phyloP scores from a whole-genome alignment of 2,797 vertebrate genomes.

The Gastrophryne carolinensis region DNA sequence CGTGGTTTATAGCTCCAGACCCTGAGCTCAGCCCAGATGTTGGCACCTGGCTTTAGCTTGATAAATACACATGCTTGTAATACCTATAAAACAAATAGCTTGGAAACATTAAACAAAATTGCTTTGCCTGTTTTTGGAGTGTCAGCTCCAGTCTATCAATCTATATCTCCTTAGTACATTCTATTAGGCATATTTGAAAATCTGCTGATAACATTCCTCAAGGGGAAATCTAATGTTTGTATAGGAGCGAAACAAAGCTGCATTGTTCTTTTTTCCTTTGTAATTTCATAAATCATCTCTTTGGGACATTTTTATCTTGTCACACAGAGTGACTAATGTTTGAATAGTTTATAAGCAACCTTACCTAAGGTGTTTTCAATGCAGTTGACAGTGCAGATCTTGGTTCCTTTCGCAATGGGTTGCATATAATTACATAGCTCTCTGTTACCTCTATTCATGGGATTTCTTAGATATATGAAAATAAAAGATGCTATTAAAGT shows the following conservation, averaged over 20 bases:
- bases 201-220: constrained; percentile 12
- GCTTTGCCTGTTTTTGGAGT: constrained; percentile 41
- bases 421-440: constrained; percentile 34
- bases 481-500: constrained; percentile 18
- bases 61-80: constrained; percentile 60
- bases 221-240: constrained; percentile 29
- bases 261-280: constrained; percentile 39
- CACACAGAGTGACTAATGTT: constrained; percentile 39
- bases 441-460: constrained; percentile 11
- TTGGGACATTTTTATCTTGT: constrained; percentile 57
- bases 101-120: constrained; percentile 51
- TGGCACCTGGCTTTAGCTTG: constrained; percentile 60
- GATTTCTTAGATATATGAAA: constrained; percentile 13
- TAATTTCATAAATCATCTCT: constrained; percentile 49
- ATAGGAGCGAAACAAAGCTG: constrained; percentile 39
- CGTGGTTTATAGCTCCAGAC: constrained; percentile 57
- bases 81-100: constrained; percentile 59
- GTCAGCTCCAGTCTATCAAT: constrained; percentile 44
- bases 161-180: constrained; percentile 50
- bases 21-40: constrained; percentile 63
- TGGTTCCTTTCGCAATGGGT: constrained; percentile 13
- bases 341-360: constrained; percentile 49
- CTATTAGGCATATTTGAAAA: constrained; percentile 50
- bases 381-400: constrained; percentile 36
- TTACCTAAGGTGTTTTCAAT: constrained; percentile 46